Percentiles rank a stretch among this genome's conserved stretches.
Evolutionary conservation across 2,888 invertebrate genomes (phyloP).

Genomic region (Harmothoe impar): DNA sequence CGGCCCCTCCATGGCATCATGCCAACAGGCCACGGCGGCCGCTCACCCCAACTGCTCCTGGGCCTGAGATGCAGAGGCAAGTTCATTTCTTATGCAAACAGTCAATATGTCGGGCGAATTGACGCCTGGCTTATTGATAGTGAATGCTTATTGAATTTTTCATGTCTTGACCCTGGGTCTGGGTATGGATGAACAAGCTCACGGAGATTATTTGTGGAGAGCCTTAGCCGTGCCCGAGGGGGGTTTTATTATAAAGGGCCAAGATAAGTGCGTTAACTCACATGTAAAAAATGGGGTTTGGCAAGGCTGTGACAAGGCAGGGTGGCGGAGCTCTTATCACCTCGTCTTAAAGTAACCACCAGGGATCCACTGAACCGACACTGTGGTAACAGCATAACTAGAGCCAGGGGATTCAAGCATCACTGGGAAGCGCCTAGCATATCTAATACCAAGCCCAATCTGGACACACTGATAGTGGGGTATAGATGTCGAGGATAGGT

Average conservation of each 20-base stretch:
- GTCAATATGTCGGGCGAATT: conserved; percentile 41
- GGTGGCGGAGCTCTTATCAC: neutral
- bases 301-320: neutral
- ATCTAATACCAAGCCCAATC: too few species aligned
- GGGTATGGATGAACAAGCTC: conserved; percentile 42
- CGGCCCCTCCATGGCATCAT: neutral
- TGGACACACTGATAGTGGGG: too few species aligned
- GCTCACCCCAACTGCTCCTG: neutral
- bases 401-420: too few species aligned
- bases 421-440: too few species aligned
- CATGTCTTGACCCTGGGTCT: conserved; percentile 37
- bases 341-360: too few species aligned
- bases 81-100: conserved; percentile 49
- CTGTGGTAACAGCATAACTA: too few species aligned
- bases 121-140: conserved; percentile 53
- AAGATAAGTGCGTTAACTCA: conserved; percentile 27
- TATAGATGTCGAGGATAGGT: too few species aligned
- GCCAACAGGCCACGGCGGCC: neutral
- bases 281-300: neutral
- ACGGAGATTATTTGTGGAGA: conserved; percentile 41
- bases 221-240: neutral
- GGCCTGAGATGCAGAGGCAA: neutral
- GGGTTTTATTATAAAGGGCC: neutral
- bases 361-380: too few species aligned
- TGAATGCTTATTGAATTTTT: conserved; percentile 49